Base-by-base conservation (phyloP, 1,140 invertebrate genomes). In the Drosophila mauritiana region DNA sequence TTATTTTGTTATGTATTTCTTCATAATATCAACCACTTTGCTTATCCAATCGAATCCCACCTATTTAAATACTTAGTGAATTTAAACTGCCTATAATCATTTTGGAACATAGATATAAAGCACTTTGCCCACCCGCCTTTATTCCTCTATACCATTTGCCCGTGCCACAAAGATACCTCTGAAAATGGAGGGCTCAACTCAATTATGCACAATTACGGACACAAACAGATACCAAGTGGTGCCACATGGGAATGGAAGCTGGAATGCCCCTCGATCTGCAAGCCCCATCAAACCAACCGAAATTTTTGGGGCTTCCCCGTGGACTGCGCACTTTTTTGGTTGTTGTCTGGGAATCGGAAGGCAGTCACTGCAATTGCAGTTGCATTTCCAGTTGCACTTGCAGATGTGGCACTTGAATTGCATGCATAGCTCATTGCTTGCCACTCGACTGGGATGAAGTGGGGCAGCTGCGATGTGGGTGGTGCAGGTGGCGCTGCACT, bases 131-230 rank as follows among this genome's bases (percentile, higher is more conserved):
- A 4, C 7, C 10, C 15, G 27, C 13, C 27, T 3, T 36, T 20
- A 17, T 51, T n/a, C 31, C 15, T 36, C 12, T 1, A 20, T 12
- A 8, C n/a, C 15, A 20, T 31, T 34, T 34, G 8, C n/a, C 25
- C 27, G n/a, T 1, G n/a, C 8, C 34, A 52, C 49, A 12, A 31
- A 13, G 13, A 27, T 20, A 20, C 31, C 49, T 20, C 4, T 61
- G 45, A n/a, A 40, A 17, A 10, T n/a, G 58, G 36, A 58, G 55
- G 58, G 15, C 67, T 57, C 79, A 79, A 88, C 83, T 88, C 83
- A 88, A 88, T 88, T 88, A 88, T 89, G 83, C 84, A 83, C 83
- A 88, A 88, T 88, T 88, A 88, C 84, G 73, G 79, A 79, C 64
- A 65, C 84, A 88, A 88, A 88, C 83, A 86, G 62, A 79, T 77